Evolutionary conservation across 2,113 vertebrate genomes (phyloP).

Genomic region (Bos javanicus): DNA sequence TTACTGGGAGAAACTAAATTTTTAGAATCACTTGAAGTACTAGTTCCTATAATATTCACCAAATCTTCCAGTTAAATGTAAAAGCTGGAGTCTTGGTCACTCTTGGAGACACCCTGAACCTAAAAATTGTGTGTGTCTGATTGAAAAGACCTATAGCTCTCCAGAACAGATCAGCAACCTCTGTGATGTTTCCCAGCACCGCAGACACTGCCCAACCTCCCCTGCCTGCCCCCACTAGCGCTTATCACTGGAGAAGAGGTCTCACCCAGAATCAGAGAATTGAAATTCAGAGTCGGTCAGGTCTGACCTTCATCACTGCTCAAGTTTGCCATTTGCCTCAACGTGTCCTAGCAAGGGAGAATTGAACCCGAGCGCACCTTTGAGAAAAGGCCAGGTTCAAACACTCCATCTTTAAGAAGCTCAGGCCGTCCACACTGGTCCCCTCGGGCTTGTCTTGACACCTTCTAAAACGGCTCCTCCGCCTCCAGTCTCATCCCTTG

Average conservation of each 20-base stretch:
- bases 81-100: neutral
- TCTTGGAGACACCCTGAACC: neutral
- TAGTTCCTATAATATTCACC: neutral
- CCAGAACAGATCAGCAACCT: neutral
- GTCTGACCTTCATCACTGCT: neutral
- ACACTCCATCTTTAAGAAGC: neutral
- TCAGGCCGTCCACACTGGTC: neutral
- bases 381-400: neutral
- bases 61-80: neutral
- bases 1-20: neutral
- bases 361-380: neutral
- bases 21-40: neutral
- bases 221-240: fast-evolving
- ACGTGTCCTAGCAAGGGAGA: neutral
- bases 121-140: neutral
- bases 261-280: neutral
- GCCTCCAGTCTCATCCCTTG: neutral
- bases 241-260: neutral
- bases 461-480: neutral
- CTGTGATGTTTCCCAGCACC: neutral
- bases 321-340: neutral
- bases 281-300: neutral
- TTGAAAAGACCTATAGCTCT: neutral
- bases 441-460: neutral
- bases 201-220: neutral